These are phyloP conservation scores for Oncorhynchus nerka DNA, from an alignment of 2,113 vertebrate genomes.

Conservation along the genomic window DNA sequence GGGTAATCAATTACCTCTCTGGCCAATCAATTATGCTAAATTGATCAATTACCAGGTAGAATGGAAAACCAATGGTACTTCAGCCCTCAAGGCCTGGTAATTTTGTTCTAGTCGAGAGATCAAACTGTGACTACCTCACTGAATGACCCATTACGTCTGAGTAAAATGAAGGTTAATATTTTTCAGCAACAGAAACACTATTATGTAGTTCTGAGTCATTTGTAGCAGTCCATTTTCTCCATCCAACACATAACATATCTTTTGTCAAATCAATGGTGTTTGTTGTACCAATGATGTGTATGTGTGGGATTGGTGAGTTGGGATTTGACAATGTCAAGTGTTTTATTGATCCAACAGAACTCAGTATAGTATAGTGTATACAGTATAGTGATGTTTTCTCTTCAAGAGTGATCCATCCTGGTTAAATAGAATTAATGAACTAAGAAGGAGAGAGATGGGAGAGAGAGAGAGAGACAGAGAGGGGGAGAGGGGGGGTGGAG, in stretches of 20 bases:
- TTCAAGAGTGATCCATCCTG: neutral
- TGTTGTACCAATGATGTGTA: constrained; percentile 22
- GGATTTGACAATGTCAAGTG: constrained; percentile 1
- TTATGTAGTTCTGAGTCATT: constrained; percentile 25
- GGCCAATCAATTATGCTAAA: too few species aligned
- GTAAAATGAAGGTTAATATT: neutral
- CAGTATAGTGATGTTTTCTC: neutral
- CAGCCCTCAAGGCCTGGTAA: too few species aligned
- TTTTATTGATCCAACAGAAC: constrained; percentile 27
- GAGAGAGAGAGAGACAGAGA: neutral
- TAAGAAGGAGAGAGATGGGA: neutral
- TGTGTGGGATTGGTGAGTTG: neutral
- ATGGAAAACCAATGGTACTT: too few species aligned
- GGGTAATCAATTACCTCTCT: too few species aligned
- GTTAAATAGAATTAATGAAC: constrained; percentile 9
- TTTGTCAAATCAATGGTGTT: constrained; percentile 49
- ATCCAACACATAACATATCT: constrained; percentile 30
- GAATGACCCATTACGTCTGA: too few species aligned
- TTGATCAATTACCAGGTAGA: too few species aligned
- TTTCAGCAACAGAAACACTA: neutral
- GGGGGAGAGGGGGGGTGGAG: neutral
- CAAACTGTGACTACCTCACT: neutral
- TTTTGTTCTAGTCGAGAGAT: neutral
- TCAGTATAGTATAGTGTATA: too few species aligned
- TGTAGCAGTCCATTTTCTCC: constrained; percentile 20